phyloP scores from a whole-genome alignment of 2,888 invertebrate species.

The Lysandra coridon region DNA sequence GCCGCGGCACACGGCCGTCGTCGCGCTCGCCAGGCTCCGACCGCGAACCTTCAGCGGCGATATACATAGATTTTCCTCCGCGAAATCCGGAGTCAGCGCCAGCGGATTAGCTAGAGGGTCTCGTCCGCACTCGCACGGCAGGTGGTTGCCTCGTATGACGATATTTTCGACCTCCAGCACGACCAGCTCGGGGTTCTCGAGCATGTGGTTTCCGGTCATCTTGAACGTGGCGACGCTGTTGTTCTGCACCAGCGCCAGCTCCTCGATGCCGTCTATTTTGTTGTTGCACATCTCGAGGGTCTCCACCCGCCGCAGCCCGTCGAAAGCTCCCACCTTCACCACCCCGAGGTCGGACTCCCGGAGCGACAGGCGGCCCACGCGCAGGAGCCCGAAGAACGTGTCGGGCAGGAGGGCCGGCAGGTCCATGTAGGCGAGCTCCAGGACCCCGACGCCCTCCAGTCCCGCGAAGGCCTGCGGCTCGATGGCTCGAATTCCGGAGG shows the following conservation, averaged over 20 bases:
- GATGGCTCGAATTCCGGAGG: conserved; percentile 87
- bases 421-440: conserved; percentile 93
- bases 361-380: conserved; percentile 87
- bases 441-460: conserved; percentile 88
- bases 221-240: conserved; percentile 86
- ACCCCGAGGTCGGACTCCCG: conserved; percentile 91
- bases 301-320: conserved; percentile 86
- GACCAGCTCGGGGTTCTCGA: conserved; percentile 88
- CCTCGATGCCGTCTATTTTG: conserved; percentile 90
- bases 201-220: conserved; percentile 90
- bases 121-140: conserved; percentile 93
- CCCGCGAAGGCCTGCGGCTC: conserved; percentile 91
- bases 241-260: conserved; percentile 85
- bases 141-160: conserved; percentile 88
- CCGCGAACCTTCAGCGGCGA: conserved; percentile 92
- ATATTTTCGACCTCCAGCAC: conserved; percentile 86
- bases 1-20: conserved; percentile 64
- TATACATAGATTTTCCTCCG: conserved; percentile 90
- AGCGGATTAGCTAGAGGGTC: conserved; percentile 88
- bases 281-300: conserved; percentile 89
- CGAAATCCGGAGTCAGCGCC: conserved; percentile 84
- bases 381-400: conserved; percentile 88
- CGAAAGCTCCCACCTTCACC: conserved; percentile 87
- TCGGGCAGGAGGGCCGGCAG: conserved; percentile 84
- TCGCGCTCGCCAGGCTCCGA: conserved; percentile 83